Conservation (phyloP, 2,797 vertebrate species). For the Hypotaenidia philippensis region DNA sequence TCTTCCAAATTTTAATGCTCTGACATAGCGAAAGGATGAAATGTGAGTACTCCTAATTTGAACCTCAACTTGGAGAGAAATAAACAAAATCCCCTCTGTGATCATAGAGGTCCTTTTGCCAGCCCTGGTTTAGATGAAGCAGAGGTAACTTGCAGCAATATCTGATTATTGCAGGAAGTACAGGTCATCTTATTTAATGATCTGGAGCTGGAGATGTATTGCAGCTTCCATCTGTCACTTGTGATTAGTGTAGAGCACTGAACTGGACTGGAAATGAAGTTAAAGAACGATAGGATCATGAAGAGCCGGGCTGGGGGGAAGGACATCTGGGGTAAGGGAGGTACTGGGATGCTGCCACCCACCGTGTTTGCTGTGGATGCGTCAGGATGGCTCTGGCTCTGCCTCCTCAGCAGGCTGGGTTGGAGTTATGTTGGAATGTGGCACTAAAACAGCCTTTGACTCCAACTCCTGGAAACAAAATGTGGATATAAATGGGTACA, state of each 20-base stretch:
- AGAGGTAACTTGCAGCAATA: slow-evolving; percentile 2
- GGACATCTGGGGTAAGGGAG: not conserved
- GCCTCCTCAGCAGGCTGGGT: not conserved
- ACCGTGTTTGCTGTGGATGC: accelerated
- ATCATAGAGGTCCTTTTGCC: not conserved
- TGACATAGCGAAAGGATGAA: not conserved
- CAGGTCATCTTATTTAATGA: slow-evolving; percentile 41
- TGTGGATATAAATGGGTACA: not conserved
- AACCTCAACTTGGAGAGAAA: not conserved
- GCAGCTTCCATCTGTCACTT: slow-evolving; percentile 36
- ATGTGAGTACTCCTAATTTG: not conserved
- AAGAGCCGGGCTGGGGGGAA: not conserved
- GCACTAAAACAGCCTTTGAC: not conserved
- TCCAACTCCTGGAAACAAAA: not conserved
- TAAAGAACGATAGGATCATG: not conserved
- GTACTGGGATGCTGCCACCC: accelerated
- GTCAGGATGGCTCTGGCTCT: not conserved
- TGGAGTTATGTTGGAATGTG: not conserved
- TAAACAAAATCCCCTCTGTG: not conserved
- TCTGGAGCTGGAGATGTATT: not conserved
- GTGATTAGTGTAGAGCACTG: not conserved
- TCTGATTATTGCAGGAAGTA: slow-evolving; percentile 33
- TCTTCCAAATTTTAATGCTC: not conserved
- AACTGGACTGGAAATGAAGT: slow-evolving; percentile 21
- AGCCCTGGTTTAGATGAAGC: not conserved